Conservation (phyloP, 1,140 invertebrate species). For the Dendrolimus punctatus region DNA sequence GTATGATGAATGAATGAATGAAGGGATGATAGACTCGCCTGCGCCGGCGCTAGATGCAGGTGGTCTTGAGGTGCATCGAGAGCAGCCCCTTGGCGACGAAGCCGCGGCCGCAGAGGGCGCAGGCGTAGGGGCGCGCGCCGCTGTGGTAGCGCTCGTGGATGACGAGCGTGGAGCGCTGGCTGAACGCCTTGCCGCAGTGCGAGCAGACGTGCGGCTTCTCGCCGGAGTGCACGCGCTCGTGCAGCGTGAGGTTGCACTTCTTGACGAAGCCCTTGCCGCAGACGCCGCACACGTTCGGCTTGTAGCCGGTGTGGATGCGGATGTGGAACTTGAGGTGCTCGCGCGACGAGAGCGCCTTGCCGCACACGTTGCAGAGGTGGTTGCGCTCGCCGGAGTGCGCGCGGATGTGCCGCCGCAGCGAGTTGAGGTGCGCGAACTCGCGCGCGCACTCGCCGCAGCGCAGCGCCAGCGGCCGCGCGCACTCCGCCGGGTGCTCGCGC, state of each 20-base stretch:
- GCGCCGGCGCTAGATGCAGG: constrained; percentile 37
- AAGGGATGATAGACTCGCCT: no score
- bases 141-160: constrained; percentile 85
- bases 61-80: constrained; percentile 75
- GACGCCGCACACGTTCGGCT: constrained; percentile 77
- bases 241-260: constrained; percentile 75
- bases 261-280: constrained; percentile 78
- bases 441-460: constrained; percentile 67
- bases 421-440: constrained; percentile 68
- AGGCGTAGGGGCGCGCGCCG: constrained; percentile 83
- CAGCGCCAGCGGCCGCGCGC: constrained; percentile 35
- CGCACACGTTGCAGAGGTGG: constrained; percentile 81
- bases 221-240: constrained; percentile 77
- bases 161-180: constrained; percentile 82
- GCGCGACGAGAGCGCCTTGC: constrained; percentile 82
- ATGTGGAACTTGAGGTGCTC: constrained; percentile 82
- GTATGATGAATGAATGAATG: no score
- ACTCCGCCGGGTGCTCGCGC: constrained; percentile 49
- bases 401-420: constrained; percentile 74
- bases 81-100: constrained; percentile 77
- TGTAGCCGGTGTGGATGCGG: constrained; percentile 81
- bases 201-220: constrained; percentile 78
- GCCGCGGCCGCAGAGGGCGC: constrained; percentile 78
- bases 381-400: constrained; percentile 75
- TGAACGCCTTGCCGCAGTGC: constrained; percentile 84